These are phyloP conservation scores for Ichneumoninae sp. DNA, from an alignment of 2,888 invertebrate species.

Conservation along the genomic window DNA sequence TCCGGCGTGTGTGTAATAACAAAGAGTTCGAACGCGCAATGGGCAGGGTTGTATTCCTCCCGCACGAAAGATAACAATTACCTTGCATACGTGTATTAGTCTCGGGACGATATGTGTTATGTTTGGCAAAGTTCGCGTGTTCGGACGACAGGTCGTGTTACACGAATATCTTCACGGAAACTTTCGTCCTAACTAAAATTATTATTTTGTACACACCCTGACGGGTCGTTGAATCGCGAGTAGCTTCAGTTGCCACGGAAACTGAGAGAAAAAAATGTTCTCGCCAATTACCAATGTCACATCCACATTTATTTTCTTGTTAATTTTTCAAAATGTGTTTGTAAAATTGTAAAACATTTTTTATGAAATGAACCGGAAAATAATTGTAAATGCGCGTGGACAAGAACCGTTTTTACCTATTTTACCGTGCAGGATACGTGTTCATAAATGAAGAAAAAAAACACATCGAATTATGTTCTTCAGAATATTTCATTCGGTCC, in stretches of 20 bases:
- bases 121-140: constrained; percentile 19
- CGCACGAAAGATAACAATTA: constrained; percentile 37
- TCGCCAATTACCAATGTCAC: no score
- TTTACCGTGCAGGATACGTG: no score
- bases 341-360: no score
- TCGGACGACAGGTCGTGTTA: constrained; percentile 1
- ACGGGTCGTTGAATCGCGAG: neutral
- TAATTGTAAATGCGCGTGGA: no score
- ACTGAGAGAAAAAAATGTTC: neutral
- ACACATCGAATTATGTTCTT: no score
- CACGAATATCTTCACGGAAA: constrained; percentile 10
- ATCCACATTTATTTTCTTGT: no score
- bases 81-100: constrained; percentile 1
- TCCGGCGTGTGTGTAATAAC: constrained; percentile 36
- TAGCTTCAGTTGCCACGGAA: neutral
- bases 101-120: neutral
- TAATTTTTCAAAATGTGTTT: no score
- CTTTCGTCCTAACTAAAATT: constrained; percentile 1
- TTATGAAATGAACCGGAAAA: no score
- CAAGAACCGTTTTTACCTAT: no score
- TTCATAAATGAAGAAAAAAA: no score
- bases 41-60: neutral
- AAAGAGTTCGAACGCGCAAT: constrained; percentile 12
- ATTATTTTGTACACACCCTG: neutral
- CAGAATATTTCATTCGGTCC: no score